These are phyloP conservation scores for Malaclemys terrapin DNA, from an alignment of 2,113 vertebrate genomes.

Conservation along the genomic window DNA sequence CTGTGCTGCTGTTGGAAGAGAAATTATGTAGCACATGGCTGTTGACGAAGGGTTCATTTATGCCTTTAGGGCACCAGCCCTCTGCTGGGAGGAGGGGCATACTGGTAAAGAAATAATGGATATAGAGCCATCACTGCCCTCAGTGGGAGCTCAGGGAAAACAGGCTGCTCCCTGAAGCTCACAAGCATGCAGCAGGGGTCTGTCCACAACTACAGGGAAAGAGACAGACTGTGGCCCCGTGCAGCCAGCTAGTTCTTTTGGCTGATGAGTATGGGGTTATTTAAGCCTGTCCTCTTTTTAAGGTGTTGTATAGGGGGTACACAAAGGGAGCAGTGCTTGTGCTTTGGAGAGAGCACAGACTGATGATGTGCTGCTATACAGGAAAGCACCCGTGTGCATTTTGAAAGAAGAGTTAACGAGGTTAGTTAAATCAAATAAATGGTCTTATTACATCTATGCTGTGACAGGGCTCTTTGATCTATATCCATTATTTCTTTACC, in stretches of 20 bases:
- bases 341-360: neutral
- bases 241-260: neutral
- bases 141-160: neutral
- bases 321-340: neutral
- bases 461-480: neutral
- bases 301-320: neutral
- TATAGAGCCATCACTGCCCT: neutral
- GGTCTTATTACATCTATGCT: neutral
- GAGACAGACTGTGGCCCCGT: neutral
- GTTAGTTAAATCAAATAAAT: neutral
- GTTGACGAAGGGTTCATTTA: neutral
- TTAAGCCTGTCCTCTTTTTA: neutral
- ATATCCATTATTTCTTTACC: neutral
- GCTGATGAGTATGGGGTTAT: neutral
- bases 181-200: neutral
- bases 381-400: neutral
- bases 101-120: too few species aligned
- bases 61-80: neutral
- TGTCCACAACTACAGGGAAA: neutral
- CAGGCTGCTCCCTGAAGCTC: neutral
- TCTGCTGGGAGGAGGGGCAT: neutral
- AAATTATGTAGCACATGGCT: accelerated
- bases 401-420: neutral
- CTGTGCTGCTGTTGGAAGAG: neutral
- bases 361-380: neutral